These are phyloP conservation scores for Acanthurus tractus DNA, from an alignment of 2,797 vertebrate genomes.

Conservation along the genomic window DNA sequence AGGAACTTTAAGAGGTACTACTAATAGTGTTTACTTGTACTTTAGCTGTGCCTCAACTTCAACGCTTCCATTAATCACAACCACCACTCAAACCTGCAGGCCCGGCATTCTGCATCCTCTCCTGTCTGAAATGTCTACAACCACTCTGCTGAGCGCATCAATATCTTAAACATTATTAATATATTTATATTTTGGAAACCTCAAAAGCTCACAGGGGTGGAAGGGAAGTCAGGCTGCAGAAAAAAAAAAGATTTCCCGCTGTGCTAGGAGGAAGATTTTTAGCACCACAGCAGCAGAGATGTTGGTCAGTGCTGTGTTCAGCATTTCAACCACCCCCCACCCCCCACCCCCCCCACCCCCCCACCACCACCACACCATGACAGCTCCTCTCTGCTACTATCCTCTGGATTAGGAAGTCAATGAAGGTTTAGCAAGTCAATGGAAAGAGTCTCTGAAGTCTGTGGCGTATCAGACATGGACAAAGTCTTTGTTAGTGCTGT, in stretches of 20 bases:
- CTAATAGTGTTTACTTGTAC: conserved; percentile 9
- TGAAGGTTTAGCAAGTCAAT: conserved; percentile 55
- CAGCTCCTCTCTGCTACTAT: conserved; percentile 36
- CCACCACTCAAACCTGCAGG: conserved; percentile 12
- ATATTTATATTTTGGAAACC: conserved; percentile 64
- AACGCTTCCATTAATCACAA: conserved; percentile 39
- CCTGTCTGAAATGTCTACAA: conserved; percentile 49
- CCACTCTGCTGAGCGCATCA: conserved; percentile 50
- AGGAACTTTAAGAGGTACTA: conserved; percentile 1
- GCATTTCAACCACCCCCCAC: conserved; percentile 20
- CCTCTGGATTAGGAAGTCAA: conserved; percentile 59
- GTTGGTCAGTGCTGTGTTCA: conserved; percentile 26
- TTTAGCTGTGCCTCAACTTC: conserved; percentile 5
- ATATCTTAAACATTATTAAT: conserved; percentile 65
- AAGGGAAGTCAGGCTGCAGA: background rate
- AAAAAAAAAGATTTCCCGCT: conserved; percentile 12
- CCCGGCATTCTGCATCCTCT: conserved; percentile 9
- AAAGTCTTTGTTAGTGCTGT: conserved; percentile 17
- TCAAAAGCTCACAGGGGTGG: conserved; percentile 27
- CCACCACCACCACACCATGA: conserved; percentile 13
- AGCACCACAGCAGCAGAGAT: background rate
- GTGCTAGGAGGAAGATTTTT: background rate
- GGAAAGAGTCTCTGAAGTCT: conserved; percentile 35
- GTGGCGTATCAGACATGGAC: conserved; percentile 28
- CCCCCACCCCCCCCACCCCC: too few species aligned